Conservation (phyloP, 2,113 vertebrate genomes). For the Chionis minor region DNA sequence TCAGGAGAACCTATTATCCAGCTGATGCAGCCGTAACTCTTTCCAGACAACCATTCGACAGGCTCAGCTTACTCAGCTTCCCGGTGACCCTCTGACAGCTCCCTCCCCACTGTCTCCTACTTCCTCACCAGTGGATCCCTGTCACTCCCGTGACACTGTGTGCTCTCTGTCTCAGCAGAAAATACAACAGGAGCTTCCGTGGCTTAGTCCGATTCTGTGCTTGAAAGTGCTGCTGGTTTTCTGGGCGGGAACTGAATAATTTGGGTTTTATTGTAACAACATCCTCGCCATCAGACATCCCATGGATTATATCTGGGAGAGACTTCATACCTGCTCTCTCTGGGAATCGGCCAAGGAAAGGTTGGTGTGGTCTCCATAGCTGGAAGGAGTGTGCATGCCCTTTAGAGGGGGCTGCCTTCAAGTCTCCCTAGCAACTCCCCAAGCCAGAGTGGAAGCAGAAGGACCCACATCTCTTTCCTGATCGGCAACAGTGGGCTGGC, state of each 20-base stretch:
- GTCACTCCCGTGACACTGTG: neutral
- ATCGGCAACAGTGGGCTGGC: neutral
- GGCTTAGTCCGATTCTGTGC: neutral
- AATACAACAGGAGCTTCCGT: neutral
- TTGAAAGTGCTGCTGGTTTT: neutral
- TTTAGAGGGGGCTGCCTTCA: neutral
- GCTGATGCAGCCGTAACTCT: constrained; percentile 15
- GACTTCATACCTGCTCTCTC: neutral
- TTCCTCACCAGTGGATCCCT: neutral
- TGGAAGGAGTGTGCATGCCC: neutral
- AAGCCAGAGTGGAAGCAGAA: neutral
- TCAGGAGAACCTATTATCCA: constrained; percentile 39
- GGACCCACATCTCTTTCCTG: neutral
- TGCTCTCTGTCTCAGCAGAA: neutral
- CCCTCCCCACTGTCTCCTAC: neutral
- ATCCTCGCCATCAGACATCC: neutral
- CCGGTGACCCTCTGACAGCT: neutral
- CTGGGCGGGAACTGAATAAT: neutral
- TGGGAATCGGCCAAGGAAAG: neutral
- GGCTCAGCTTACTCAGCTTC: constrained; percentile 17
- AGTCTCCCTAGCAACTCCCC: neutral
- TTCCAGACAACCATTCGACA: neutral
- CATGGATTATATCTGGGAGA: neutral
- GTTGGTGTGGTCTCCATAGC: neutral
- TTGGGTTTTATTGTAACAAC: neutral